A percentile compares a stretch with the other conserved stretches of the same genome.
These are phyloP conservation scores for Pyrrhosoma nymphula DNA, from an alignment of 2,888 invertebrate species.

Conservation along the genomic window DNA sequence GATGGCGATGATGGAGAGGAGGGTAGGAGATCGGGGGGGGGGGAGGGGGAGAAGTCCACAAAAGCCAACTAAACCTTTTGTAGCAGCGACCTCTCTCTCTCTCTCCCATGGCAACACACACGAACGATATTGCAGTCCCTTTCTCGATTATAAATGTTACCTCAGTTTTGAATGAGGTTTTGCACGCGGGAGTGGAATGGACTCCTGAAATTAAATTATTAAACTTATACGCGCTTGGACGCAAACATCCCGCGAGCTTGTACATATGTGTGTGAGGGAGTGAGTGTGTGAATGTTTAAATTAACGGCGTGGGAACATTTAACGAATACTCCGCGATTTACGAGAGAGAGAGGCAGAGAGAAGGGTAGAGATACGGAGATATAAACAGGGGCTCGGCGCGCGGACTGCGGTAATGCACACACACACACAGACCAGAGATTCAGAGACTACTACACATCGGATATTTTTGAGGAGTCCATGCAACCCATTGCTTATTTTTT, in stretches of 20 bases:
- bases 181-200: slow-evolving; percentile 51
- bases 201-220: slow-evolving; percentile 62
- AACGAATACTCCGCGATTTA: slow-evolving; percentile 48
- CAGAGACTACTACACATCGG: neutral
- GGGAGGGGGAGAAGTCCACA: slow-evolving; percentile 28
- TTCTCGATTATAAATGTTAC: slow-evolving; percentile 63
- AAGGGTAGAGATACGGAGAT: neutral
- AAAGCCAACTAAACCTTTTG: slow-evolving; percentile 63
- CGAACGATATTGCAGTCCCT: slow-evolving; percentile 35
- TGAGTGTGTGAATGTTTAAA: slow-evolving; percentile 53
- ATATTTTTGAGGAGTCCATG: neutral
- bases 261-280: neutral
- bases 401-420: neutral
- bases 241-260: slow-evolving; percentile 41
- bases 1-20: neutral
- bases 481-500: neutral
- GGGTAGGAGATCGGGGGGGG: neutral
- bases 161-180: slow-evolving; percentile 65
- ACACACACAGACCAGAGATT: neutral
- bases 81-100: slow-evolving; percentile 50
- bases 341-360: neutral
- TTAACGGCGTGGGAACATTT: slow-evolving; percentile 51
- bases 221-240: slow-evolving; percentile 37
- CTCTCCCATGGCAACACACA: slow-evolving; percentile 17
- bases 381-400: neutral